These are phyloP conservation scores for Pseudomyrmex flavicornis DNA, from an alignment of 1,140 invertebrate genomes.

Conservation along the genomic window DNA sequence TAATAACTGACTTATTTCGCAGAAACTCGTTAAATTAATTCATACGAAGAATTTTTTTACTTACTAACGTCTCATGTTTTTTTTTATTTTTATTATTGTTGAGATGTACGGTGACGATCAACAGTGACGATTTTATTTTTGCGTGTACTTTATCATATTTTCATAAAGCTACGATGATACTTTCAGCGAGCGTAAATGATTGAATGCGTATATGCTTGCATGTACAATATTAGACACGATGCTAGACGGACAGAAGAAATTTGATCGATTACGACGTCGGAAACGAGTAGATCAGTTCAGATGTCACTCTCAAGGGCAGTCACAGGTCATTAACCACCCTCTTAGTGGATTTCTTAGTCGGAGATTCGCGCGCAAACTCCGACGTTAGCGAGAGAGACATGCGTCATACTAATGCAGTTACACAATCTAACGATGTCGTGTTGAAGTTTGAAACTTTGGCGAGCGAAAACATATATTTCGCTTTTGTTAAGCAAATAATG, in stretches of 20 bases:
- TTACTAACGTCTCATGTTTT: background rate
- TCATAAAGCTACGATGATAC: background rate
- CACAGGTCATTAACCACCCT: slow-evolving; percentile 75
- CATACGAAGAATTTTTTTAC: background rate
- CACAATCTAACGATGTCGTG: background rate
- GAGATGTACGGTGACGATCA: too few relatives aligned
- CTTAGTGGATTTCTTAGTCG: slow-evolving; percentile 59
- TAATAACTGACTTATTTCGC: background rate
- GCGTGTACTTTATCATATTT: background rate
- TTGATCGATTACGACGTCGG: slow-evolving; percentile 61
- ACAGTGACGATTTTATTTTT: background rate
- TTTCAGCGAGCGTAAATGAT: slow-evolving; percentile 49
- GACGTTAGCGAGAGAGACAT: too few relatives aligned
- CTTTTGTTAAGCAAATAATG: too few relatives aligned
- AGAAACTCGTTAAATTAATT: background rate
- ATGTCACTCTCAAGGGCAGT: slow-evolving; percentile 61
- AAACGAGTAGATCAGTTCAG: slow-evolving; percentile 26
- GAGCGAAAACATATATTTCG: too few relatives aligned
- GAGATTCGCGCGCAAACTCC: slow-evolving; percentile 7
- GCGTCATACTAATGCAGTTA: slow-evolving; percentile 19
- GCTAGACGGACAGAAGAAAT: slow-evolving; percentile 33
- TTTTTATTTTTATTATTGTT: background rate
- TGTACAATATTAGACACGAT: slow-evolving; percentile 29
- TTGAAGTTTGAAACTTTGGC: too few relatives aligned
- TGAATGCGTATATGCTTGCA: slow-evolving; percentile 25